Base-by-base conservation (phyloP, 30 jellyfish, hydroid and myxozoan species). In the Sanderia malayensis region DNA sequence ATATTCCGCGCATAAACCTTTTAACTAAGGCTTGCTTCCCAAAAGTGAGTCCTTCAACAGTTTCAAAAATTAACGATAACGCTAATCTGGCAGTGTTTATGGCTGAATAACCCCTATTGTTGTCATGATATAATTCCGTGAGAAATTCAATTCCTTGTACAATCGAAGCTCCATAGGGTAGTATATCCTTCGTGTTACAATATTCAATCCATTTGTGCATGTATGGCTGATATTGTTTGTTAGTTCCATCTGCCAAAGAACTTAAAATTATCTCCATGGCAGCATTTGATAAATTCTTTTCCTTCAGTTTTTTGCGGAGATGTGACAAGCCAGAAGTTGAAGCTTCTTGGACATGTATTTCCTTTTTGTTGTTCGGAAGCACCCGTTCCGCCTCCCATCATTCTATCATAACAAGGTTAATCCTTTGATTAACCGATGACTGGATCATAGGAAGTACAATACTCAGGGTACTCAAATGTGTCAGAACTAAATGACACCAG, bases 21-120 rank as follows among this genome's bases (percentile, higher is more conserved):
- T 52, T 21, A 22, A 76, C 83, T 0, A 31, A 4, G 13, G 81
- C 41, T 27, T 61, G 70, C 7, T 65, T 10, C 11, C 88, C 88
- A 63, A 76, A 76, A 1, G 81, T n/a, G 25, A 25, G 28, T 20
- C 71, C 88, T 19, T 65, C 7, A 26, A 25, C 44, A 20, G 62
- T 29, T 25, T 53, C 52, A 11, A 76, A 10, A 13, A 76, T 26
- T 4, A 71, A 26, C 2, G 86, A 74, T n/a, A 58, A 69, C 31
- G 86, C 86, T 8, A 81, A 74, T 28, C 79, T 62, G 27, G 86
- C 86, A 7, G 86, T 68, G 4, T 71, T 34, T 11, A 74, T 74
- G 31, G 65, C 31, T 0, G 63, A 33, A 63, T 74, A 60, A 20
- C 66, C 66, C 32, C 22, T 0, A 21, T 67, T 46, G 32, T 33